Conservation (phyloP, 92 coral and sea anemone species). For the Phenganax marumi region DNA sequence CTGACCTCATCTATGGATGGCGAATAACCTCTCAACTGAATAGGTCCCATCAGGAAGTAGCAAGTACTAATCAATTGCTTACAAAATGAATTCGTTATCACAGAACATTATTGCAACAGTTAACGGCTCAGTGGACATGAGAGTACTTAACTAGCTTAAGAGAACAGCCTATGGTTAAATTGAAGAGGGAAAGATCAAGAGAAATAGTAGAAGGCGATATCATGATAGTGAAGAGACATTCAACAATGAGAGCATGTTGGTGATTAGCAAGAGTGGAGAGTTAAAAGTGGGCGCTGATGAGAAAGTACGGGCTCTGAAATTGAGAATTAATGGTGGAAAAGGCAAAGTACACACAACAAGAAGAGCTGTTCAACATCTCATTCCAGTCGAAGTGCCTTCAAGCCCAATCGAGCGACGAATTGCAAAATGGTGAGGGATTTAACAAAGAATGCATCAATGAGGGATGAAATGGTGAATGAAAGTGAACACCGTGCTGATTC, state of each 20-base stretch:
- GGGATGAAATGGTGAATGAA: too few relatives aligned
- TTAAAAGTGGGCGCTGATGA: not conserved
- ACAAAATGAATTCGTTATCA: conserved; percentile 55
- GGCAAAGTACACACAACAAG: not conserved
- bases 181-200: not conserved
- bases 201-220: not conserved
- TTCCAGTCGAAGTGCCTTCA: not conserved
- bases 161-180: not conserved
- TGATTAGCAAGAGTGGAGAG: not conserved
- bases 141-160: conserved; percentile 39
- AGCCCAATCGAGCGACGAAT: too few relatives aligned
- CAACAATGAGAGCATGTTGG: not conserved
- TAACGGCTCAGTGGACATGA: conserved; percentile 55
- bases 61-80: conserved; percentile 48
- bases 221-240: not conserved
- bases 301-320: not conserved
- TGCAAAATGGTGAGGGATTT: too few relatives aligned
- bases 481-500: too few relatives aligned
- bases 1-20: conserved; percentile 37
- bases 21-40: conserved; percentile 34
- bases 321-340: not conserved
- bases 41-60: conserved; percentile 17
- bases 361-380: conserved; percentile 4
- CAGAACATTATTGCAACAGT: conserved; percentile 40
- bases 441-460: too few relatives aligned